Base-by-base conservation (phyloP, 2,797 vertebrate genomes). In the Ptychadena robeensis region DNA sequence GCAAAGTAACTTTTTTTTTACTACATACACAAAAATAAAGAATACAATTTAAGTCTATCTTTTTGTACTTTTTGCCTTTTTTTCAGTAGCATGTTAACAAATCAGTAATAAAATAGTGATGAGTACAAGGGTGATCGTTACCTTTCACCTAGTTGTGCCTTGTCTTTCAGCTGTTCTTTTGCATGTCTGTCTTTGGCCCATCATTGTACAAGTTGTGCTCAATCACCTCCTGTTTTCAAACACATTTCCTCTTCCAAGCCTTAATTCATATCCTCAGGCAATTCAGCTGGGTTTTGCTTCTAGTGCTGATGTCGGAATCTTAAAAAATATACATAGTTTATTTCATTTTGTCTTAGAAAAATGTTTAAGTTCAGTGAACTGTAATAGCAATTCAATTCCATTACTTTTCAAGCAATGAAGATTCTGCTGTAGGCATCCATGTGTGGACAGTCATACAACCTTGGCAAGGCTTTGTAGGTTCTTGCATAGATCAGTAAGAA, bases 341-440 rank as follows among this genome's bases (percentile, higher is more conserved):
- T 65, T 75, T 75, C 38, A 75, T 76, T 78, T 67, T 48, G 63
- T 70, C 48, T 90, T 89, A 80, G 82, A 53, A 86, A 89, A 91
- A 89, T 86, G 86, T 90, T 87, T 79, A 86, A 82, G 86, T 84
- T 65, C 89, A 88, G 82, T 86, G 90, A 91, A 88, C 88, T 91
- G 88, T 89, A 86, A 86, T 88, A 80, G 84, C 73, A 71, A 8
- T 80, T 85, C 87, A 89, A 90, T 91, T 88, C 87, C 86, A 91
- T 90, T 90, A 86, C 80, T 90, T 91, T 88, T 89, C 71, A 83
- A 88, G 86, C 83, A 85, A 70, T 86, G 40, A 78, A 88, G 84
- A 90, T 76, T 89, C 83, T 89, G 34, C 34, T 90, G 86, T n/a
- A 86, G 57, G 64, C 89, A 88, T 68, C 87, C 87, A 87, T 85